Evolutionary conservation across 2,113 vertebrate genomes (phyloP), one percentile per base, ranked within the genome.

Genomic region (Percina caprodes): DNA sequence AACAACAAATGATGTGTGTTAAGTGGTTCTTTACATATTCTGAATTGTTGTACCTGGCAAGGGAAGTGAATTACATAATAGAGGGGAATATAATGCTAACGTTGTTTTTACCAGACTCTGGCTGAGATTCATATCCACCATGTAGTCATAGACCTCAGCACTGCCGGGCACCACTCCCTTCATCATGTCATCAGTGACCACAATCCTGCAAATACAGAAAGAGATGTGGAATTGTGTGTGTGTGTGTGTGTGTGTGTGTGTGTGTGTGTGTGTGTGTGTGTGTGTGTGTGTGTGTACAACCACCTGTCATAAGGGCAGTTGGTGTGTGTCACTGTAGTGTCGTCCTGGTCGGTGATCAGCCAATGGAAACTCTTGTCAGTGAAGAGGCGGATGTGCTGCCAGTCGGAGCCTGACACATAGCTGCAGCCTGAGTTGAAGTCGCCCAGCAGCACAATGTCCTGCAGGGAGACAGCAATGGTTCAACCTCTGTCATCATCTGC

Each of bases 381-480:
- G 88, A 95, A 95, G 86, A 99, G 95, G 54, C 96, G 94, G 73
- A 99, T 96, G 45, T 89, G 19, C 0, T 89, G 1, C 97, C 97
- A 97, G 24, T 96, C 94, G 0, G 94, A 85, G 0, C 5, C 58
- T 1, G 63, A 61, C 0, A 99, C 95, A 0, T 97, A 99, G n/a
- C 0, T 87, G 3, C 97, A 98, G 74, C 95, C 97, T 0, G 97
- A 88, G 0, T 99, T 99, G 92, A 99, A 98, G 93, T 99, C 97
- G 0, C 98, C 98, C 77, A 99, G 92, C 72, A 99, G 96, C 46
- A 99, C 74, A 11, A 99, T 94, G 88, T 96, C 94, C 98, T 99
- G 92, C 19, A 51, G 58, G 23, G 12, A 67, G 23, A 67, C 12
- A 0, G 26, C 0, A 39, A 45, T 1, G 4, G 16, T 6, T 84